Evolutionary conservation across 2,888 invertebrate species (phyloP).

Genomic region (Prosapia bicincta): DNA sequence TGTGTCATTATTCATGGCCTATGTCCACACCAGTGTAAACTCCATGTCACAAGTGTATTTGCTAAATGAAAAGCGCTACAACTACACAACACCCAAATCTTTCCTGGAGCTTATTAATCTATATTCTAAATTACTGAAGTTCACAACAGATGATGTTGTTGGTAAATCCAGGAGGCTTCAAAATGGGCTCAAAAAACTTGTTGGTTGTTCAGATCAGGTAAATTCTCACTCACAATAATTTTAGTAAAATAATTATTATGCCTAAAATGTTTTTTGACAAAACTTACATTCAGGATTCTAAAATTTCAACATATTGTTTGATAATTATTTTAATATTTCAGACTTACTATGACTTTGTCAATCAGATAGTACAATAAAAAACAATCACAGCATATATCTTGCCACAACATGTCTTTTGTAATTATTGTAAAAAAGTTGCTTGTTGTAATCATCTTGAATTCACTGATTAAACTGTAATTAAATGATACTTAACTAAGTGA

Average conservation of each 20-base stretch:
- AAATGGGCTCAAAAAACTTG: conserved; percentile 83
- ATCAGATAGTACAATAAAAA: no score
- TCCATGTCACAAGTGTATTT: conserved; percentile 76
- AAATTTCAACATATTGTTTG: no score
- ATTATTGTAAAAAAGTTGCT: no score
- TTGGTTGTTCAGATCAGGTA: conserved; percentile 80
- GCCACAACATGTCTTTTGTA: no score
- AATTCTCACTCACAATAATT: not conserved
- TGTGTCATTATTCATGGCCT: conserved; percentile 85
- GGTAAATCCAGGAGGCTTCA: conserved; percentile 76
- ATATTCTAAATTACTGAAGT: conserved; percentile 66
- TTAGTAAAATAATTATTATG: not conserved
- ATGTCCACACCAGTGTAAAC: conserved; percentile 84
- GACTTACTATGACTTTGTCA: no score
- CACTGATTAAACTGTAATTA: no score
- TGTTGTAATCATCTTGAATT: no score
- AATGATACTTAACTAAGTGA: no score
- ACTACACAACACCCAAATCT: conserved; percentile 95
- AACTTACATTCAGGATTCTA: not conserved
- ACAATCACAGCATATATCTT: no score
- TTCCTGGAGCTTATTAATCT: conserved; percentile 90
- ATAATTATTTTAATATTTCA: no score
- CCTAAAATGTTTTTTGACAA: not conserved
- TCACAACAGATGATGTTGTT: conserved; percentile 64
- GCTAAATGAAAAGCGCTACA: conserved; percentile 82